A percentile compares a stretch with the other conserved stretches of the same genome.
phyloP scores from a whole-genome alignment of 35 echinoderm and acorn worm species.

The Patiria miniata region DNA sequence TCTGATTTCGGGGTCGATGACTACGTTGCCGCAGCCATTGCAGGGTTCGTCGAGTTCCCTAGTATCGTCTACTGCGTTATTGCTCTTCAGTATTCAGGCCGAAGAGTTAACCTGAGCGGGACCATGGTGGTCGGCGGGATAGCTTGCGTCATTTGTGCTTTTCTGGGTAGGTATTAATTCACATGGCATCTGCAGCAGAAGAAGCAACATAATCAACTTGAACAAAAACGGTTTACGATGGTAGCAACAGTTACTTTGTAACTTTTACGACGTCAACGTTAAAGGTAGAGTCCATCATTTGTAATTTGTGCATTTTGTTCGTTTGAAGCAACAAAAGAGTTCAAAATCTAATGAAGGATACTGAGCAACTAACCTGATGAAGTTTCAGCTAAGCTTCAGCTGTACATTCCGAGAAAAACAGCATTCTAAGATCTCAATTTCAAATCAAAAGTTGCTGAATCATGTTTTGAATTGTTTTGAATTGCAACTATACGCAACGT shows the following conservation, averaged over 20 bases:
- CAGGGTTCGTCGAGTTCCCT: conserved; percentile 82
- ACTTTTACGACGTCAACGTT: background rate
- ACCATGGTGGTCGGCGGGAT: conserved; percentile 65
- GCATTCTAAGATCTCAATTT: too few relatives aligned
- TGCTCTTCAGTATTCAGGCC: conserved; percentile 49
- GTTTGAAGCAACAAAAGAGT: too few relatives aligned
- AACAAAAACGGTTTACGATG: background rate
- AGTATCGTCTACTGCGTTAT: conserved; percentile 62
- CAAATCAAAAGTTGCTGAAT: too few relatives aligned
- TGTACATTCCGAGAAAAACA: too few relatives aligned
- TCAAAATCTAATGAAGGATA: too few relatives aligned
- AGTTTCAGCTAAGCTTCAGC: too few relatives aligned
- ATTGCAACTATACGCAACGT: too few relatives aligned
- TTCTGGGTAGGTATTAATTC: conserved; percentile 39
- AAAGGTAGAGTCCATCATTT: too few relatives aligned
- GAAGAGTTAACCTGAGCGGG: conserved; percentile 36
- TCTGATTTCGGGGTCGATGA: conserved; percentile 69
- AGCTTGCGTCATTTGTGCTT: conserved; percentile 64
- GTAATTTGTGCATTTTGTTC: too few relatives aligned
- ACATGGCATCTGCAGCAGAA: background rate
- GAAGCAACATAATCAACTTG: background rate
- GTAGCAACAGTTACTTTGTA: background rate
- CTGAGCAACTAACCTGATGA: too few relatives aligned
- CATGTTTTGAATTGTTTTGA: too few relatives aligned
- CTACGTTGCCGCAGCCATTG: conserved; percentile 74